These are phyloP conservation scores for Athalia cordata DNA, from an alignment of 2,888 invertebrate genomes.

Conservation along the genomic window DNA sequence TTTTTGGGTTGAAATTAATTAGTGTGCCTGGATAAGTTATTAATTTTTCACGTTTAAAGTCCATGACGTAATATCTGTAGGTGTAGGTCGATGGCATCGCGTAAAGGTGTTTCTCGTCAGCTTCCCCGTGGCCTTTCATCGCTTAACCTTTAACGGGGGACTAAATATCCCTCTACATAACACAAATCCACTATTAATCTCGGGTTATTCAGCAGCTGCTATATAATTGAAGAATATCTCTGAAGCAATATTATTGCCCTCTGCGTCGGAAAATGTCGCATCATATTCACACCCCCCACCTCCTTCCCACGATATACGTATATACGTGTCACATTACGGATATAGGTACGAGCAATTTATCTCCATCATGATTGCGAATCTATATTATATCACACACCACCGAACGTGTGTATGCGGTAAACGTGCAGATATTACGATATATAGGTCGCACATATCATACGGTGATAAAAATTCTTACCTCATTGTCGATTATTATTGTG, in stretches of 20 bases:
- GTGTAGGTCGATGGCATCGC: not conserved
- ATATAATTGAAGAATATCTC: slow-evolving; percentile 15
- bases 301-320: too few relatives aligned
- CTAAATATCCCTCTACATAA: slow-evolving; percentile 1
- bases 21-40: too few relatives aligned
- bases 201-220: not conserved
- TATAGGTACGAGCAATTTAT: not conserved
- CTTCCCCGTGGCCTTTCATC: slow-evolving; percentile 4
- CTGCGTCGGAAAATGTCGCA: not conserved
- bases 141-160: slow-evolving; percentile 20
- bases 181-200: slow-evolving; percentile 15
- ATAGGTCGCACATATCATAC: not conserved
- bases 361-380: not conserved
- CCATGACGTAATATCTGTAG: not conserved
- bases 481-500: not conserved
- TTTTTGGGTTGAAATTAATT: too few relatives aligned
- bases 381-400: too few relatives aligned
- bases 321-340: too few relatives aligned
- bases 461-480: not conserved
- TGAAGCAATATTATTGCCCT: not conserved
- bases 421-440: not conserved
- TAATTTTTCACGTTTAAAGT: too few relatives aligned
- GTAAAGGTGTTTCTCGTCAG: slow-evolving; percentile 8
- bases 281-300: not conserved
- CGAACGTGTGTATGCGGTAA: not conserved